Evolutionary conservation across 2,888 invertebrate genomes (phyloP), one percentile per base, ranked within the genome.

Genomic region (Palloptera scutellata): DNA sequence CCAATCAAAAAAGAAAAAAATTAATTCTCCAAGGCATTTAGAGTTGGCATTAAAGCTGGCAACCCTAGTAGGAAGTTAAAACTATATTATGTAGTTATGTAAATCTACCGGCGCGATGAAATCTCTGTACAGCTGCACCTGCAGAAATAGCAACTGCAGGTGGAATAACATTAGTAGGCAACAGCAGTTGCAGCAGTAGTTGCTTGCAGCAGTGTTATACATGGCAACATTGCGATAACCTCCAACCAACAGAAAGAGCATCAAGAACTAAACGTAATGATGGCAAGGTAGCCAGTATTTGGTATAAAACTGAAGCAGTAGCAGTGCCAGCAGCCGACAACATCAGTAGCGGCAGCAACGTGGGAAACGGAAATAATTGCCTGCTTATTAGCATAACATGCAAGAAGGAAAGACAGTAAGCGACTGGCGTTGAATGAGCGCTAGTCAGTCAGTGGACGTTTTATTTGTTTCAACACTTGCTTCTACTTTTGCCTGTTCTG

Each of bases 351-450:
- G 30, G 45, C 59, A 54, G 17, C 12, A 20, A 19, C 54, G 3
- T 11, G 51, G 61, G 66, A 66, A 66, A 42, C 55, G 61, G 61
- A 66, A 54, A 11, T 41, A 66, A 55, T 61, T 66, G 61, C 55
- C 66, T 48, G 61, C 45, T 54, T 51, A 61, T 66, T 61, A 66
- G 53, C 61, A 55, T 43, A 53, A 42, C 58, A 8, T n/a, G 12
- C 13, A 19, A 19, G 11, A 15, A 19, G 6, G 5, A 1, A n/a
- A 19, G 19, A 53, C 15, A 17, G 17, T 19, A 53, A n/a, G 17
- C 10, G n/a, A 15, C 9, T 11, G 11, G 48, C 11, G 15, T 13
- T 13, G n/a, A 48, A 48, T 11, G 48, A 15, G 4, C 8, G 48
- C 11, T 48, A n/a, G 48, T 48, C 5, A 15, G n/a, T n/a, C 48